phyloP scores from a whole-genome alignment of 2,888 invertebrate species.

The Euzophera pinguis region DNA sequence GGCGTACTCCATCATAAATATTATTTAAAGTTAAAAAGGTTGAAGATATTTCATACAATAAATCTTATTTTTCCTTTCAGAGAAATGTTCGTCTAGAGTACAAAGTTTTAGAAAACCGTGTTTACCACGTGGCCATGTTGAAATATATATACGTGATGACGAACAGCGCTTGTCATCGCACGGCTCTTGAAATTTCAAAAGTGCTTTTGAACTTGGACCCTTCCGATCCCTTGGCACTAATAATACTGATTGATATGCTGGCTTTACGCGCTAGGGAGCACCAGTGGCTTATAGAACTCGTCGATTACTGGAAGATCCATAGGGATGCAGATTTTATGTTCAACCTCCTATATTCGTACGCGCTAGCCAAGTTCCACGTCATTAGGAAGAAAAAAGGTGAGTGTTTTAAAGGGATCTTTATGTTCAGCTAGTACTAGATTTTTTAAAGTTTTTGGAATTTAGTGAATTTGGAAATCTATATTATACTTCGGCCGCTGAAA shows the following conservation, averaged over 20 bases:
- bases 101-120: conserved; percentile 48
- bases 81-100: conserved; percentile 45
- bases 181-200: conserved; percentile 92
- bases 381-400: conserved; percentile 36
- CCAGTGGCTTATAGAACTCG: conserved; percentile 80
- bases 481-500: no score
- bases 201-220: conserved; percentile 87
- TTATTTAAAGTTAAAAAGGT: no score
- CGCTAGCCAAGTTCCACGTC: conserved; percentile 49
- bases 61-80: conserved; percentile 35
- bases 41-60: neutral
- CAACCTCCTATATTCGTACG: conserved; percentile 51
- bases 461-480: no score
- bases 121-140: conserved; percentile 83
- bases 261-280: conserved; percentile 87
- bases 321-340: conserved; percentile 39
- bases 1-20: no score
- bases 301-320: conserved; percentile 34
- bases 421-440: no score
- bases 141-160: conserved; percentile 87
- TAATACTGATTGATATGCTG: conserved; percentile 88
- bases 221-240: conserved; percentile 86
- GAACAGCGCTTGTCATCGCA: conserved; percentile 89
- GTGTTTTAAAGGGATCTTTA: no score
- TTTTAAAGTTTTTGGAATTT: no score